phyloP scores from a whole-genome alignment of 1,140 invertebrate genomes.

The Gryon sp. region DNA sequence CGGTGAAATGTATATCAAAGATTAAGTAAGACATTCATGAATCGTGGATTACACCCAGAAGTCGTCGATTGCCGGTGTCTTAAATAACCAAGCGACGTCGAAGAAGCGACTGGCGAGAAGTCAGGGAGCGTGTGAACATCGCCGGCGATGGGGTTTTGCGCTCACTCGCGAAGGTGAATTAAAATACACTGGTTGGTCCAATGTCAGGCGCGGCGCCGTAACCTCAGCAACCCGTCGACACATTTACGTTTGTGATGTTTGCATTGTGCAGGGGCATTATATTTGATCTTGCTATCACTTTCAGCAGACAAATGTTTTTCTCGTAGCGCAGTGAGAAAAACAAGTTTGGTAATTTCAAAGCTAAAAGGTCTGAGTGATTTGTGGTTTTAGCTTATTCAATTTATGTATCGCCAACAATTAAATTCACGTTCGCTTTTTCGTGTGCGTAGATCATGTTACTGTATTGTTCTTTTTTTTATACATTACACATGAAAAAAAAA shows the following conservation, averaged over 20 bases:
- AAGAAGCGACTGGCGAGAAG: conserved; percentile 53
- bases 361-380: conserved; percentile 42
- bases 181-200: conserved; percentile 27
- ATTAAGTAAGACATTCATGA: conserved; percentile 56
- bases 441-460: background rate
- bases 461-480: background rate
- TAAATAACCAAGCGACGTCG: conserved; percentile 42
- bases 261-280: conserved; percentile 53
- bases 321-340: conserved; percentile 46
- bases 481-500: no score
- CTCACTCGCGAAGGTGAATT: conserved; percentile 54
- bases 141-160: no score
- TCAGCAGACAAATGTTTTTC: conserved; percentile 53
- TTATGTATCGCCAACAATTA: conserved; percentile 32
- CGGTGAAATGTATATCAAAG: conserved; percentile 30
- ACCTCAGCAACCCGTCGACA: conserved; percentile 56
- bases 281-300: conserved; percentile 47
- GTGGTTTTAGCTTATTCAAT: conserved; percentile 16
- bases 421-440: conserved; percentile 14
- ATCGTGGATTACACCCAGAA: conserved; percentile 48
- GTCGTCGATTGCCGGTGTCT: conserved; percentile 41
- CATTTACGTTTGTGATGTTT: conserved; percentile 26
- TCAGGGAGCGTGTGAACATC: conserved; percentile 62
- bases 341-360: conserved; percentile 46
- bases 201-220: conserved; percentile 43